These are phyloP conservation scores for Bubo blakistoni DNA, from an alignment of 2,113 vertebrate genomes.

Conservation along the genomic window DNA sequence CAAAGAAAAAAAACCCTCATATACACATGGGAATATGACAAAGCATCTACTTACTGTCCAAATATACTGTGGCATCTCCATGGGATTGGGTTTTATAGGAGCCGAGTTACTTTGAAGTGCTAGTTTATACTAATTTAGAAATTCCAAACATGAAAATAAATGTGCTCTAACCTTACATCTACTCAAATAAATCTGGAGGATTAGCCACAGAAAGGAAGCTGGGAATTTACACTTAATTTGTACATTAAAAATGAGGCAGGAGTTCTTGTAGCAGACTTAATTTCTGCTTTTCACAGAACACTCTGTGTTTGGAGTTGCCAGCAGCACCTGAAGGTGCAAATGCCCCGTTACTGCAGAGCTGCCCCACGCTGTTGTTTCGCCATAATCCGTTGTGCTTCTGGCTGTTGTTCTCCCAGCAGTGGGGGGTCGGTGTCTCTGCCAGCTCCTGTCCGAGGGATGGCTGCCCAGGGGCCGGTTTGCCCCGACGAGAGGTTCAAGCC, in stretches of 20 bases:
- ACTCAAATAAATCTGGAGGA: conserved; percentile 34
- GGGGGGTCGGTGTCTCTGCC: neutral
- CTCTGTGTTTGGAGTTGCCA: neutral
- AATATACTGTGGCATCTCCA: conserved; percentile 30
- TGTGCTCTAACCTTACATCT: conserved; percentile 31
- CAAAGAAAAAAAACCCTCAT: conserved; percentile 40
- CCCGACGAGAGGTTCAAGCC: too few species aligned
- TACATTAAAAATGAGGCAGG: conserved; percentile 1
- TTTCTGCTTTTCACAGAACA: neutral
- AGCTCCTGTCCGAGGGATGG: rapidly evolving
- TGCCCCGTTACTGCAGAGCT: neutral
- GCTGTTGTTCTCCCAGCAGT: rapidly evolving
- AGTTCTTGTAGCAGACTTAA: neutral
- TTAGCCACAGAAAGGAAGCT: conserved; percentile 49
- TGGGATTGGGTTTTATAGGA: conserved; percentile 55
- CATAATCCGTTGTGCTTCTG: neutral
- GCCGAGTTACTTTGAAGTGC: conserved; percentile 55
- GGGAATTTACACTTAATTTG: conserved; percentile 54
- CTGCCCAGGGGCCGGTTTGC: rapidly evolving
- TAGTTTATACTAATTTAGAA: conserved; percentile 61
- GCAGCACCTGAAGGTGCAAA: neutral
- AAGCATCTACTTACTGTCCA: conserved; percentile 59
- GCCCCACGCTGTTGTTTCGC: rapidly evolving
- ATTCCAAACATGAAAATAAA: conserved; percentile 55
- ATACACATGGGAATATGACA: conserved; percentile 55